Conservation (phyloP, 2,797 vertebrate species). For the Sebastes kiyomatsui region DNA sequence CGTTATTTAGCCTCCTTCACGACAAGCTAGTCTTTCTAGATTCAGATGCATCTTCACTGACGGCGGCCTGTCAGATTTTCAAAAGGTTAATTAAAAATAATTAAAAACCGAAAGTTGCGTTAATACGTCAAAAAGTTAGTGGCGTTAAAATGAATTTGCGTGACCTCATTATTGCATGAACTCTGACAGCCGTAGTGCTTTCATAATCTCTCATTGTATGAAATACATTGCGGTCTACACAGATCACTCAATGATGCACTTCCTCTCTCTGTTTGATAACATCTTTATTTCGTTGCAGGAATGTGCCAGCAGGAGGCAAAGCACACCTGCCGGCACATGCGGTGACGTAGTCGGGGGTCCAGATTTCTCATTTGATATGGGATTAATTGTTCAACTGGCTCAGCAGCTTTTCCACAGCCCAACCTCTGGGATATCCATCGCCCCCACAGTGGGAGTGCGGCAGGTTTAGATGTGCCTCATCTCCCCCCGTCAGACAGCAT, state of each 20-base stretch:
- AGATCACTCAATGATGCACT: constrained; percentile 28
- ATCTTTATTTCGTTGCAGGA: constrained; percentile 46
- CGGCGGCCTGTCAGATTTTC: neutral
- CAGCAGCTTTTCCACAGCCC: constrained; percentile 60
- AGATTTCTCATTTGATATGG: constrained; percentile 66
- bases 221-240: neutral
- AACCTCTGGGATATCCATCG: constrained; percentile 69
- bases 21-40: no score
- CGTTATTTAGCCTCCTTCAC: neutral
- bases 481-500: constrained; percentile 50
- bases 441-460: constrained; percentile 54
- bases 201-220: neutral
- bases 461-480: constrained; percentile 57
- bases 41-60: neutral
- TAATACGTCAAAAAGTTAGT: neutral
- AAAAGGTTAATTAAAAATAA: neutral
- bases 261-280: constrained; percentile 33
- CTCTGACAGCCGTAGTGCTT: neutral
- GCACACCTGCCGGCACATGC: constrained; percentile 51
- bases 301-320: constrained; percentile 42
- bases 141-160: neutral
- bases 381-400: constrained; percentile 77
- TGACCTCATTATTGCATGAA: neutral
- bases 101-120: neutral
- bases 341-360: constrained; percentile 44